Percentiles rank a stretch among this genome's conserved stretches.
These are phyloP conservation scores for Egretta garzetta DNA, from an alignment of 2,113 vertebrate genomes.

Conservation along the genomic window DNA sequence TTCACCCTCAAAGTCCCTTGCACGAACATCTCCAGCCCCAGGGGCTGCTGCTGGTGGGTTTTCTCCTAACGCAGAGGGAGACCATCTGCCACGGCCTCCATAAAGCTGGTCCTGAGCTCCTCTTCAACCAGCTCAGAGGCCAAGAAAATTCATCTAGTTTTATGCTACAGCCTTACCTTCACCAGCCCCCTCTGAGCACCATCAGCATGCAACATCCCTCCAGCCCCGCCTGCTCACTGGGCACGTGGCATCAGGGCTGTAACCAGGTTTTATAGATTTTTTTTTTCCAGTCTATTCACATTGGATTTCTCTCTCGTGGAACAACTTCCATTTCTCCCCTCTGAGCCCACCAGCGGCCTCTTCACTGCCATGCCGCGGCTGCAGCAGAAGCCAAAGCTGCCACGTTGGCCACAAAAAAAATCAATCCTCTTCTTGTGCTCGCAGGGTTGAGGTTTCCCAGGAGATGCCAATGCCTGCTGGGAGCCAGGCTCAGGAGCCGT, in stretches of 20 bases:
- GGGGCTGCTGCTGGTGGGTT: neutral
- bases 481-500: rapidly evolving
- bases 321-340: neutral
- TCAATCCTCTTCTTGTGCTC: neutral
- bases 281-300: neutral
- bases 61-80: rapidly evolving
- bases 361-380: rapidly evolving
- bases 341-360: neutral
- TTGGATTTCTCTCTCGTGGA: neutral
- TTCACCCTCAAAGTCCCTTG: neutral
- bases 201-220: neutral
- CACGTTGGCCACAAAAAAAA: neutral
- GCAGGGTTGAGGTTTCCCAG: neutral
- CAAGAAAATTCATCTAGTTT: neutral
- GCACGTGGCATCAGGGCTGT: rapidly evolving
- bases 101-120: neutral
- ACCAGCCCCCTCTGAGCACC: neutral
- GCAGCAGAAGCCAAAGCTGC: slow-evolving; percentile 4
- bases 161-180: too few species aligned
- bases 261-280: neutral
- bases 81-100: neutral
- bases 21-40: neutral
- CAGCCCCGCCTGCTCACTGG: neutral
- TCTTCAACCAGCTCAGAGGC: neutral
- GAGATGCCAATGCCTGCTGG: neutral